Evolutionary conservation across 64 coral and sea anemone species (phyloP), one percentile per base, ranked within the genome.

Genomic region (Platygyra sinensis): DNA sequence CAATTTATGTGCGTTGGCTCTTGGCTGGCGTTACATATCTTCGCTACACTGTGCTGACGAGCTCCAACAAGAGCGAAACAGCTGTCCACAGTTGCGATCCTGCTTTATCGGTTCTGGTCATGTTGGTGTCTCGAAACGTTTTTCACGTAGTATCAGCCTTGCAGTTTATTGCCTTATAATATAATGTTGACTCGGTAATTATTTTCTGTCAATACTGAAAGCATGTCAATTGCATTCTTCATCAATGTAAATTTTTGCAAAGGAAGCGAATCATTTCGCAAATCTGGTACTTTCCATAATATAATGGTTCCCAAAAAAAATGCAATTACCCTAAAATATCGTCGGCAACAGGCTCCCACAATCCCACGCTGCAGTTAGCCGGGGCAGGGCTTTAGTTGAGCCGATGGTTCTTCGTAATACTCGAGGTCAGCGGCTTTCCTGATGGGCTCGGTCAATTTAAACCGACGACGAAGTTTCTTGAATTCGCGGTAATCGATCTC

Each of bases 401-500:
- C 72, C 13, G 52, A 55, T 12, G 72, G 57, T 61, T 88, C 86
- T 24, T 88, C 72, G 74, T 80, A 30, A 10, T 73, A 72, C 62
- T 84, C 80, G 73, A 59, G 18, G 32, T 22, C 3, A 64, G 38
- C 60, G 30, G 91, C 72, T 57, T 80, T 73, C 67, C 24, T 32
- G 27, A 65, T 63, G 20, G 67, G 19, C 3, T 11, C 33, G 22
- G 33, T 59, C 17, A 52, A 17, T 80, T 52, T 86, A 30, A 33
- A 52, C 8, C 55, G 36, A 9, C 10, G 57, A 8, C 60, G 86
- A 1, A 96, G 55, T 31, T 83, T 90, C 22, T 55, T 63, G 62
- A 96, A 86, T 42, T 94, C 95, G 76, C 75, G 71, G 62, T 72
- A 96, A 80, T 91, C 69, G n/a, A 94, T 93, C 17, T 60, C 29